Percentiles rank a stretch among this genome's conserved stretches.
phyloP scores from a whole-genome alignment of 2,888 invertebrate genomes.

The Holacanthella duospinosa region DNA sequence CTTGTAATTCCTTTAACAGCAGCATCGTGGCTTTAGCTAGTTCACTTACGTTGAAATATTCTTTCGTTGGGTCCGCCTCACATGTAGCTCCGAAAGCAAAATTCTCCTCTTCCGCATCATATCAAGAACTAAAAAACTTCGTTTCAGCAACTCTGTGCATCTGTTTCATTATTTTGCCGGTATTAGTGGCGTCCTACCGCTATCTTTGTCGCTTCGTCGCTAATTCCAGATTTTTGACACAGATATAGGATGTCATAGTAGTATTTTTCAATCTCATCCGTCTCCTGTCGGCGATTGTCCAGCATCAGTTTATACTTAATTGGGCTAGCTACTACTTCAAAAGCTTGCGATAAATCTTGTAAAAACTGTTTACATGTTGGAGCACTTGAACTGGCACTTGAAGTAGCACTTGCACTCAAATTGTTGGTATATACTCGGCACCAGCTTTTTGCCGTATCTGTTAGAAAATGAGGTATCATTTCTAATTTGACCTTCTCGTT shows the following conservation, averaged over 20 bases:
- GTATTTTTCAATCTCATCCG: not conserved
- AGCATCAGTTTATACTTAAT: not conserved
- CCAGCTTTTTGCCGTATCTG: not conserved
- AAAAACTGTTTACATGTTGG: not conserved
- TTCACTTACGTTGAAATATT: not conserved
- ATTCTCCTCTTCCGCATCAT: too few species aligned
- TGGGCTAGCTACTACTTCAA: not conserved
- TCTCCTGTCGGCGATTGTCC: not conserved
- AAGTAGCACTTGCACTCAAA: too few species aligned
- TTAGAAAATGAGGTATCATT: conserved; percentile 4
- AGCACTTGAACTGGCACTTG: not conserved
- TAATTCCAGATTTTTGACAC: not conserved
- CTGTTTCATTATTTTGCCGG: too few species aligned
- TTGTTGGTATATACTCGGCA: not conserved
- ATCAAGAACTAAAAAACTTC: too few species aligned
- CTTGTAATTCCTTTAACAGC: not conserved
- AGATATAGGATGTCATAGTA: conserved; percentile 1
- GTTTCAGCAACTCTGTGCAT: too few species aligned
- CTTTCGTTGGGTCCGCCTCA: not conserved
- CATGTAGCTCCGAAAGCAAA: too few species aligned
- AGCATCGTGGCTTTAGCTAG: not conserved
- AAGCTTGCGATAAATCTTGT: not conserved
- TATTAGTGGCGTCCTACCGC: too few species aligned
- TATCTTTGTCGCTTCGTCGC: too few species aligned
- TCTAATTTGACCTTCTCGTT: not conserved